Evolutionary conservation across 2,888 invertebrate genomes (phyloP), one percentile per base, ranked within the genome.

Genomic region (Tribolium freemani): DNA sequence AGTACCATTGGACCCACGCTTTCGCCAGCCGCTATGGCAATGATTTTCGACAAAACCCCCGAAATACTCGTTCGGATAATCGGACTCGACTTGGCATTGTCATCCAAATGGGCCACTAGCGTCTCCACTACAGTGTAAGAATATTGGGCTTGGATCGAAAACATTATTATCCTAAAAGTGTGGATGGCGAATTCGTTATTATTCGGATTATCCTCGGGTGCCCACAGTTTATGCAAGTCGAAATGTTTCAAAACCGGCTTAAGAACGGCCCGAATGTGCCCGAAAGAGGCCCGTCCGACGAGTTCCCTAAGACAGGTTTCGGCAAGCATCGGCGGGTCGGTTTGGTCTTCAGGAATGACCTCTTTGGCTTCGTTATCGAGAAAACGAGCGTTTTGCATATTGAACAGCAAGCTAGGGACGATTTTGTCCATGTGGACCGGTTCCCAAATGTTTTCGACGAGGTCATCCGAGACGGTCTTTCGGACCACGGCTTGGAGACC

Each of bases 361-460:
- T 86, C 86, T 26, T 80, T 79, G 70, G 76, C 80, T 69, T 86
- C 87, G 53, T 85, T 84, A 30, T 79, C 82, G 75, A 86, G 85
- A 75, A 87, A 87, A 70, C 83, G 84, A 11, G 87, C 87, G 69
- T 87, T 85, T 85, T 94, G 98, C 96, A 99, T 97, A 84, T 99
- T 99, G 87, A 95, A 99, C 9, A 99, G 89, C 57, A 99, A 89
- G 3, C 99, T 98, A 0, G 99, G 99, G 4, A 99, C 96, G 81
- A 99, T 99, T 88, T 99, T 99, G 86, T 99, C 98, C 99, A 99
- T 99, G 85, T 99, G 98, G 67, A 96, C 94, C 26, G 96, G 93
- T 83, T 98, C 98, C 99, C 99, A 99, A 81, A 99, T 99, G 85
- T 99, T 99, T 83, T 98, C 98, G 46, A 99, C 99, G 71, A 99